Percentiles rank a stretch among this genome's conserved stretches.
Conservation (phyloP, 2,113 vertebrate genomes). For the Callipepla squamata region DNA sequence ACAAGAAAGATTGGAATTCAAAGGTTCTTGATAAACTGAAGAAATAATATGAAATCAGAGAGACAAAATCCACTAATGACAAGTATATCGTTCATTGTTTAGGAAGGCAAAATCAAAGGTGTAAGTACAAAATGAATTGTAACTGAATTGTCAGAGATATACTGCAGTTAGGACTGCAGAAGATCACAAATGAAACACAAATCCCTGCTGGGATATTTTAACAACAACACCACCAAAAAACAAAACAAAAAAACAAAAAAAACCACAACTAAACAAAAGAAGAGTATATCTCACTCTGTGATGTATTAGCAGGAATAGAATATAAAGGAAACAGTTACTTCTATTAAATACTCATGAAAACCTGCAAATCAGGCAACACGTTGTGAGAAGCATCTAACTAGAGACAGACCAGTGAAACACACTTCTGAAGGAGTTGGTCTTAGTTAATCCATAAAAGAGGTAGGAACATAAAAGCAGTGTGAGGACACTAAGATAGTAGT, state of each 20-base stretch:
- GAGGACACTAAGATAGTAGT: background rate
- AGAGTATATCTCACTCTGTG: background rate
- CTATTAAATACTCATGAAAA: background rate
- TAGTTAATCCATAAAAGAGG: background rate
- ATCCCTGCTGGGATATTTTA: background rate
- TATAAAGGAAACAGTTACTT: background rate
- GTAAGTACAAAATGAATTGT: background rate
- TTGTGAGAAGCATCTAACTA: background rate
- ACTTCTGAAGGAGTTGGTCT: background rate
- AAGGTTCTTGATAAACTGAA: background rate
- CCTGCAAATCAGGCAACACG: background rate
- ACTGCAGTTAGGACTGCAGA: background rate
- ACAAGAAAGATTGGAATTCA: background rate
- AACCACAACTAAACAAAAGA: background rate
- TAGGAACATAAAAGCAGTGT: background rate
- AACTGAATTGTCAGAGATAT: background rate
- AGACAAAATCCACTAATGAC: background rate
- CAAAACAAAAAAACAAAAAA: background rate
- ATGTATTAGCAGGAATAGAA: background rate
- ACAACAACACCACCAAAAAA: background rate
- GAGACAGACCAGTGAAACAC: background rate
- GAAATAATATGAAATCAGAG: background rate
- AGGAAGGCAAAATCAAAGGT: constrained; percentile 8
- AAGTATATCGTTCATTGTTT: background rate
- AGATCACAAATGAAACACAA: constrained; percentile 13